Evolutionary conservation across 2,888 invertebrate species (phyloP).

Genomic region (Heterodera filipjevi): DNA sequence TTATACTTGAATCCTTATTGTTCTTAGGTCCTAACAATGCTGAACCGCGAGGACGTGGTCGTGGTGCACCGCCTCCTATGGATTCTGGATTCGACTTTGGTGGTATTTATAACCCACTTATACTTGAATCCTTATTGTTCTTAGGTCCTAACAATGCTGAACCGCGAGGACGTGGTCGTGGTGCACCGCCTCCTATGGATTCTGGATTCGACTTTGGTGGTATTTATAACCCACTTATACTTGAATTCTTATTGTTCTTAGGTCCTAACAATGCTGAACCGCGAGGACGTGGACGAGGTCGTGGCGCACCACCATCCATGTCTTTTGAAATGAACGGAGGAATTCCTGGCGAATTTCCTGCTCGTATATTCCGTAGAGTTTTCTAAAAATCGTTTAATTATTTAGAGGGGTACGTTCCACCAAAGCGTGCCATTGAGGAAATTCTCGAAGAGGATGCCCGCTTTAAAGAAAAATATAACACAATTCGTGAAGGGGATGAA

Average conservation of each 20-base stretch:
- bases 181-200: neutral
- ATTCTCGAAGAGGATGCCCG: conserved; percentile 41
- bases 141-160: too few species aligned
- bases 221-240: too few species aligned
- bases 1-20: too few species aligned
- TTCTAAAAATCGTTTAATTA: too few species aligned
- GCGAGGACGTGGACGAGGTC: neutral
- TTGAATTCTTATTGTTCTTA: too few species aligned
- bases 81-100: neutral
- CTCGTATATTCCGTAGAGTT: too few species aligned
- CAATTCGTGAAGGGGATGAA: conserved; percentile 40
- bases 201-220: neutral
- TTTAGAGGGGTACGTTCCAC: conserved; percentile 36
- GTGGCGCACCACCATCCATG: neutral
- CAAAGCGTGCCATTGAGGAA: conserved; percentile 38
- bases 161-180: neutral
- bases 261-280: too few species aligned
- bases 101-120: neutral
- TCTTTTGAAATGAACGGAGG: too few species aligned
- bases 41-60: neutral
- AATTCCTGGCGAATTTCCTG: too few species aligned
- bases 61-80: neutral
- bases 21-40: too few species aligned
- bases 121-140: too few species aligned
- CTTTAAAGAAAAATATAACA: conserved; percentile 28